A percentile compares a stretch with the other conserved stretches of the same genome.
Evolutionary conservation across 1,140 invertebrate species (phyloP).

Genomic region (Drosophila saltans): DNA sequence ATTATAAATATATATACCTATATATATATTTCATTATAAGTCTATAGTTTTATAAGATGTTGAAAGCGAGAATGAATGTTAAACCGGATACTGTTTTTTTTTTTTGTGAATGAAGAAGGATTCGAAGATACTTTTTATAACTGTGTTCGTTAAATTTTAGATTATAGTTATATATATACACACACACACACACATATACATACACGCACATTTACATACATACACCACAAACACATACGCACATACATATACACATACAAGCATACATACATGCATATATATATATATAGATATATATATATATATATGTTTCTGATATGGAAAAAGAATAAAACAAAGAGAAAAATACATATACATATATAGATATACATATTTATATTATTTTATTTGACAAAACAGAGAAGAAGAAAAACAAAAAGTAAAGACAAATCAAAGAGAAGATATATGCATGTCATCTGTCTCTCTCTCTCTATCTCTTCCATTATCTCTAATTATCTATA

Average conservation of each 20-base stretch:
- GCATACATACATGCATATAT: conserved; percentile 14
- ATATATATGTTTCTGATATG: conserved; percentile 24
- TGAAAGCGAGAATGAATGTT: conserved; percentile 45
- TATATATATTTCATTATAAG: conserved; percentile 19
- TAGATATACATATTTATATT: conserved; percentile 12
- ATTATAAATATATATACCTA: conserved; percentile 34
- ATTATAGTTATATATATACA: conserved; percentile 45
- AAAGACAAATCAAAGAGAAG: conserved; percentile 7
- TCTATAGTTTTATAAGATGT: conserved; percentile 11
- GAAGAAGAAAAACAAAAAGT: conserved; percentile 11
- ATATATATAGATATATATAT: conserved; percentile 32
- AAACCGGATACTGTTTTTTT: conserved; percentile 73
- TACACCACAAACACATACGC: conserved; percentile 23
- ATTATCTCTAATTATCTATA: neutral
- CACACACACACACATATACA: conserved; percentile 37
- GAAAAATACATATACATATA: conserved; percentile 27
- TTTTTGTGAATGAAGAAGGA: conserved; percentile 9
- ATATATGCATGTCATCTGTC: neutral
- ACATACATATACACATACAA: conserved; percentile 17
- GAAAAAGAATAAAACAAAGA: conserved; percentile 17
- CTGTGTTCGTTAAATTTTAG: conserved; percentile 79
- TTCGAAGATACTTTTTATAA: conserved; percentile 46
- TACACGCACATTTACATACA: conserved; percentile 23
- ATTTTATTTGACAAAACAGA: conserved; percentile 4
- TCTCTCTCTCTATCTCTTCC: neutral